Evolutionary conservation across 2,797 vertebrate species (phyloP).

Genomic region (Rhinoraja longicauda): DNA sequence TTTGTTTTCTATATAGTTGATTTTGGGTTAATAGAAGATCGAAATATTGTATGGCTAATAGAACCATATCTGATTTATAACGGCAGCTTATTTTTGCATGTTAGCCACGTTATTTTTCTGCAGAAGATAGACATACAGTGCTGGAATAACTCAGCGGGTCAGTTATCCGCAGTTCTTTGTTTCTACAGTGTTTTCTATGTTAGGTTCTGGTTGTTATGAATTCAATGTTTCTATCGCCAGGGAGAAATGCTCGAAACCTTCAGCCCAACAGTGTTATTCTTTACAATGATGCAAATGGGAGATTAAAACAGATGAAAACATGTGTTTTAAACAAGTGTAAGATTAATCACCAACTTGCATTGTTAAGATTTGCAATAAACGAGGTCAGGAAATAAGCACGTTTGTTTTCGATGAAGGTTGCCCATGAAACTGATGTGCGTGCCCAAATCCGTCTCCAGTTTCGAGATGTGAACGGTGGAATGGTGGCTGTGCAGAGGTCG

Average conservation of each 20-base stretch:
- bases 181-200: neutral
- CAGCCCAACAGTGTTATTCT: neutral
- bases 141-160: too few relatives aligned
- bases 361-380: neutral
- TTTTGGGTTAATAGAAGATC: neutral
- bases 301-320: neutral
- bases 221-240: neutral
- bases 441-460: conserved; percentile 90
- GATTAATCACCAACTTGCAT: neutral
- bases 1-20: neutral
- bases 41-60: neutral
- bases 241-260: neutral
- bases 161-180: neutral
- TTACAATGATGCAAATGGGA: neutral
- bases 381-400: neutral
- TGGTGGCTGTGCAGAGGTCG: conserved; percentile 78
- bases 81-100: neutral
- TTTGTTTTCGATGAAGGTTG: conserved; percentile 52
- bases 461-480: conserved; percentile 75
- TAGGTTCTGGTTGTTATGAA: neutral
- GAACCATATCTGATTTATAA: neutral
- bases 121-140: too few relatives aligned
- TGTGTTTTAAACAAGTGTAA: neutral
- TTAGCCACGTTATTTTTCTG: neutral
- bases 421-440: conserved; percentile 84